A percentile compares a stretch with the other conserved stretches of the same genome.
Conservation (phyloP, 2,113 vertebrate genomes). For the Boleophthalmus pectinirostris region DNA sequence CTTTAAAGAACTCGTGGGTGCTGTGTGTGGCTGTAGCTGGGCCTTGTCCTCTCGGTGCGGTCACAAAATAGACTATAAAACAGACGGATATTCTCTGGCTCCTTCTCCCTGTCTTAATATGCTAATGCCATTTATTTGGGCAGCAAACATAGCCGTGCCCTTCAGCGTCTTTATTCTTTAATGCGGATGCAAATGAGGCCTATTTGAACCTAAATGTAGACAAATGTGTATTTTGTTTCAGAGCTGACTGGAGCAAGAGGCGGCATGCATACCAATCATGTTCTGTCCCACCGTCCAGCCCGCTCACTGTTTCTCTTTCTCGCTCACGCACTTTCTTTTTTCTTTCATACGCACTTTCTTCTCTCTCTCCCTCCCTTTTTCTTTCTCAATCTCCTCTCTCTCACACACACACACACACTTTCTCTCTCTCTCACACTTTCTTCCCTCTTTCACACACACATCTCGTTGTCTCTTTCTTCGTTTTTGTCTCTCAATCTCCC, state of each 20-base stretch:
- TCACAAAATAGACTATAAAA: slow-evolving; percentile 7
- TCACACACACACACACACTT: no score
- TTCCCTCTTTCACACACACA: no score
- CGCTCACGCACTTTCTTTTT: slow-evolving; percentile 9
- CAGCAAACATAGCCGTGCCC: slow-evolving; percentile 10
- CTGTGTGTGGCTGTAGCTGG: not conserved
- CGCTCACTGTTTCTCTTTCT: slow-evolving; percentile 31
- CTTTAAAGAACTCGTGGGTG: not conserved
- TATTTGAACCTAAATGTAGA: slow-evolving; percentile 62
- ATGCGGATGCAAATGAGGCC: slow-evolving; percentile 50
- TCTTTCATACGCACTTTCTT: slow-evolving; percentile 10
- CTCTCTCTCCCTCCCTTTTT: no score
- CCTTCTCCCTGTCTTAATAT: not conserved
- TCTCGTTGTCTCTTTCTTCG: no score
- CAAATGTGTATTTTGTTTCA: slow-evolving; percentile 69
- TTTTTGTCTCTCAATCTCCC: no score
- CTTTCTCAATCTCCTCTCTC: no score
- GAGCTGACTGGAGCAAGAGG: slow-evolving; percentile 50
- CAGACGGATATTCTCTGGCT: slow-evolving; percentile 1
- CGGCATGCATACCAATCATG: slow-evolving; percentile 74
- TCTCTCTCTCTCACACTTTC: no score
- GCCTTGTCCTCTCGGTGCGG: not conserved
- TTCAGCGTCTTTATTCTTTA: slow-evolving; percentile 32
- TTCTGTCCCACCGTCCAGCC: slow-evolving; percentile 53
- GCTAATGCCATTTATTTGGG: slow-evolving; percentile 17